Percentiles rank a stretch among this genome's conserved stretches.
Conservation (phyloP, 2,113 vertebrate genomes). For the Ptyas mucosa region DNA sequence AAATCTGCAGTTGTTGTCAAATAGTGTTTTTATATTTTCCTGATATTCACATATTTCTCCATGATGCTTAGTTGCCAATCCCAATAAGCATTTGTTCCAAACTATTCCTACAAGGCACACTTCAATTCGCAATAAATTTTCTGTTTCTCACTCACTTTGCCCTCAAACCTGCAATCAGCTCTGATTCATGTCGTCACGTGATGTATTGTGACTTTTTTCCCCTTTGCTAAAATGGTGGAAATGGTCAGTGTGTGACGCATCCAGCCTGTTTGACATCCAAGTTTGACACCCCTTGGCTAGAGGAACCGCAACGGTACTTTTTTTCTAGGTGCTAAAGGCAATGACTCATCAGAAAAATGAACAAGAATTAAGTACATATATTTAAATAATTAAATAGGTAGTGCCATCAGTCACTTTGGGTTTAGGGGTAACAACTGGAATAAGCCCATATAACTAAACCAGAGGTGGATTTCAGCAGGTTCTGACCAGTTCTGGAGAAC, state of each 20-base stretch:
- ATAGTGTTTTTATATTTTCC: not conserved
- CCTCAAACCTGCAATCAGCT: not conserved
- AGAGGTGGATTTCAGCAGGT: too few relatives aligned
- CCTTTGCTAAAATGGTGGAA: too few relatives aligned
- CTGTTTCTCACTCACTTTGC: not conserved
- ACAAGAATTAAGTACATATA: not conserved
- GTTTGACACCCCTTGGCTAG: not conserved
- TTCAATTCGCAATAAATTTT: not conserved
- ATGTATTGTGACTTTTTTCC: too few relatives aligned
- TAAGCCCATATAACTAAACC: not conserved
- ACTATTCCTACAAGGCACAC: not conserved
- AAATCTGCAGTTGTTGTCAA: not conserved
- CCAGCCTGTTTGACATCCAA: fast-evolving
- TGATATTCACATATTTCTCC: not conserved
- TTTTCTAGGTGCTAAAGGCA: not conserved
- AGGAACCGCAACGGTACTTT: not conserved
- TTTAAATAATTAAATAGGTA: not conserved
- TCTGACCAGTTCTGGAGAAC: too few relatives aligned
- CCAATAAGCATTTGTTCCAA: not conserved
- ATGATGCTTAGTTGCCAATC: not conserved
- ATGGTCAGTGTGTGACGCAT: fast-evolving
- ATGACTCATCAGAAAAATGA: not conserved
- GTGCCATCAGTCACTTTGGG: not conserved
- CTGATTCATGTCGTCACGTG: fast-evolving
- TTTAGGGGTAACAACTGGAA: not conserved